Base-by-base conservation (phyloP, 2,888 invertebrate genomes). In the Himalopsyche anomala region DNA sequence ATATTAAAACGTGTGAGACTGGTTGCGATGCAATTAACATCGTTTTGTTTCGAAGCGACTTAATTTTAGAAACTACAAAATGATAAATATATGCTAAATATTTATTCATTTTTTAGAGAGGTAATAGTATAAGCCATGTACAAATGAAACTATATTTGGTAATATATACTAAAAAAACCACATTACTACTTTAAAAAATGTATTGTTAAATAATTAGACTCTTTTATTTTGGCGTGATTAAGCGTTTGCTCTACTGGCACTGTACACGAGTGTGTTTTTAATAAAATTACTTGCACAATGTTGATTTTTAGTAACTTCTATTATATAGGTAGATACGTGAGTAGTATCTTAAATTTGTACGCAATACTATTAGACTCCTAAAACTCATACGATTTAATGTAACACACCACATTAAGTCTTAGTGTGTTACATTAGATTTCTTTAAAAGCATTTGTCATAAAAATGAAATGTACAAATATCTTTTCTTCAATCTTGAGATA, bases 301-400 rank as follows among this genome's bases (percentile, higher is more conserved):
- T 38, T 38, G 11, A 12, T 74, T 74, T 62, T 74, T 74, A 69
- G 69, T 69, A 36, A 74, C 12, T 74, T 74, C 28, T 74, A 38
- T 2, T 36, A 74, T 74, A 38, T 38, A 28, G 15, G 11, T 36
- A 19, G 28, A 74, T 36, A 38, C 74, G 74, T 74, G 74, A 74
- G 74, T 15, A 36, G 74, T 74, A 38, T 74, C 9, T 36, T 69
- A 69, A 69, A 51, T 3, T 3, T 4, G 6, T 69, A 28, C 12
- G 8, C 12, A 28, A 36, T 28, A 36, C 12, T 28, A 51, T 51
- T 11, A 69, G 0, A 69, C 36, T 69, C 12, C 74, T 12, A 36
- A 28, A 62, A 28, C 19, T 28, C 9, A 62, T 62, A 11, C 62
- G 4, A 15, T 74, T 38, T 74, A 38, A 38, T 74, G 74, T 74